A percentile compares a stretch with the other conserved stretches of the same genome.
Evolutionary conservation across 1,140 invertebrate genomes (phyloP).

Genomic region (Archivesica marissinica): DNA sequence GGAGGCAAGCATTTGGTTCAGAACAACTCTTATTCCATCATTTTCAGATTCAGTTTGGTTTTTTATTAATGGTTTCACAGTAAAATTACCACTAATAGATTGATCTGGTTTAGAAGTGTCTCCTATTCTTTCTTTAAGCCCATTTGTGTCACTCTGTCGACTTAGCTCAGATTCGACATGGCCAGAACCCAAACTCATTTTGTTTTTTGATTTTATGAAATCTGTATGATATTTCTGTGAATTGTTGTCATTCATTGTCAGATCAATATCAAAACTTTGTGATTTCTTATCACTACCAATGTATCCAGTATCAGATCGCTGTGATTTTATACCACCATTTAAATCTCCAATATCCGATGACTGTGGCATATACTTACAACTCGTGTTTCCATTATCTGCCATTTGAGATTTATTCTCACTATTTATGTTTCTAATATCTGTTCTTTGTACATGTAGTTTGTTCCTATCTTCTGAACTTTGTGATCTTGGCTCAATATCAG

Average conservation of each 20-base stretch:
- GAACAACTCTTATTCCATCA: constrained; percentile 38
- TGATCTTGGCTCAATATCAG: neutral
- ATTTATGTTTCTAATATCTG: neutral
- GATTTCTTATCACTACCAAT: neutral
- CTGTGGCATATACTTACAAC: no score
- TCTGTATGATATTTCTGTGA: no score
- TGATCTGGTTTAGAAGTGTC: neutral
- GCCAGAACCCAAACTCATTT: no score
- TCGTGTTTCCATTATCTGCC: neutral
- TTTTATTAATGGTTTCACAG: neutral
- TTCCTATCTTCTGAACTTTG: neutral
- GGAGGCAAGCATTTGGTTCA: constrained; percentile 22
- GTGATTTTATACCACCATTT: neutral
- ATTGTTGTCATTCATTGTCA: no score
- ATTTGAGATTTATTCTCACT: neutral
- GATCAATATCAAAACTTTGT: neutral
- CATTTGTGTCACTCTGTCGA: neutral
- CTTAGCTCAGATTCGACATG: neutral
- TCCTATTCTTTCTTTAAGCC: neutral
- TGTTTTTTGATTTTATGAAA: no score
- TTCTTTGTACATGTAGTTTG: neutral
- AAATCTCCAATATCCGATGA: no score
- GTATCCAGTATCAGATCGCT: neutral
- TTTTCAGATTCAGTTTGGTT: neutral
- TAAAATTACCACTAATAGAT: neutral